Base-by-base conservation (phyloP, 1,140 invertebrate genomes). In the Uloborus diversus region DNA sequence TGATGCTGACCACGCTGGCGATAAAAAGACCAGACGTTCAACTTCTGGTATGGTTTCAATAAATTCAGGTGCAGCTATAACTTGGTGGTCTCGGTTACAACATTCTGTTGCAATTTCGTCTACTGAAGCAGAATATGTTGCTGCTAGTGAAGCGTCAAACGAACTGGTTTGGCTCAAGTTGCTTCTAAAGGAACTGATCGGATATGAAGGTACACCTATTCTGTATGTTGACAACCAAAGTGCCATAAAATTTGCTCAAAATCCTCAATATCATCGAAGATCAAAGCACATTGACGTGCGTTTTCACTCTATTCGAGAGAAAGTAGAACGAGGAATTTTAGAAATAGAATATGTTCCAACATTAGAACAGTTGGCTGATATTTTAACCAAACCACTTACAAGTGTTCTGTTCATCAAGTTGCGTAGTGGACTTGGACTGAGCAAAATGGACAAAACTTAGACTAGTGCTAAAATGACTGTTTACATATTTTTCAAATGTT, bases 221-320 rank as follows among this genome's bases (percentile, higher is more conserved):
- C n/a, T n/a, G n/a, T n/a, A n/a, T n/a, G n/a, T n/a, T n/a, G n/a
- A n/a, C n/a, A n/a, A n/a, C n/a, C n/a, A n/a, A n/a, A n/a, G 27
- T 73, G 70, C 49, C 35, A 65, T 73, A 47, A 23, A 0, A 65
- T 20, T 13, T 71, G 0, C 33, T 9, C n/a, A n/a, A n/a, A 80
- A 70, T 71, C 65, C 49, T 7, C 56, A 79, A 65, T 81, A 37
- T 37, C 81, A 81, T 70, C 70, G 66, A 33, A 9, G 61, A 9
- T 66, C 51, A 2, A 80, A 80, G 30, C 65, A 80, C 32, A 81
- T 71, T n/a, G 33, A 64, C 9, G 35, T 79, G 14, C 28, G 30
- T 11, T 57, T 53, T 70, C 84, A 85, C 68, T 86, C 86, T 64
- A 84, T 87, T 47, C 53, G 85, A 42, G 83, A 85, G 73, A 71